Percentiles rank a stretch among this genome's conserved stretches.
These are phyloP conservation scores for Drosophila kepulauana DNA, from an alignment of 1,140 invertebrate species.

Conservation along the genomic window DNA sequence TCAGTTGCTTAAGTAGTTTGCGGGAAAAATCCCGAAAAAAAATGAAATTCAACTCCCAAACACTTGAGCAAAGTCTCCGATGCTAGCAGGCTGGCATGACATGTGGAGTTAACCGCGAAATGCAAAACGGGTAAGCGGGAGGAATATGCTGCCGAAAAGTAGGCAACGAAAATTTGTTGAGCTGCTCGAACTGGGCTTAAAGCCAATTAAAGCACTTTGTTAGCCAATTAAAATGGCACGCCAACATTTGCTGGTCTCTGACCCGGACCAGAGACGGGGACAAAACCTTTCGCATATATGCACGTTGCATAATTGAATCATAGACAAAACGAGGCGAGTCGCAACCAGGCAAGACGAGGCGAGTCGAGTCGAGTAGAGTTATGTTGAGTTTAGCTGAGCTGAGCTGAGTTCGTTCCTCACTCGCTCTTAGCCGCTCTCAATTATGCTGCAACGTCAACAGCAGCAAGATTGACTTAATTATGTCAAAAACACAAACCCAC, in stretches of 20 bases:
- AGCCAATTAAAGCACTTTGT: slow-evolving; percentile 79
- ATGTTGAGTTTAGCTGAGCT: background rate
- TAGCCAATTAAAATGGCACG: slow-evolving; percentile 75
- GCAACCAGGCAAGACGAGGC: slow-evolving; percentile 1
- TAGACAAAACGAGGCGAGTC: slow-evolving; percentile 52
- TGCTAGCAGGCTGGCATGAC: slow-evolving; percentile 8
- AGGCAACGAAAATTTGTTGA: slow-evolving; percentile 26
- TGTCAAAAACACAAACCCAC: slow-evolving; percentile 59
- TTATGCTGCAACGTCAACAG: slow-evolving; percentile 77
- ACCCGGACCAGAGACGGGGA: slow-evolving; percentile 12
- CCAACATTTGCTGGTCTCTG: slow-evolving; percentile 33
- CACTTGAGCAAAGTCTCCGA: slow-evolving; percentile 33
- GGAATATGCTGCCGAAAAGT: slow-evolving; percentile 14
- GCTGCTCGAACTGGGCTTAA: slow-evolving; percentile 37
- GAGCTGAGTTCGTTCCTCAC: slow-evolving; percentile 24
- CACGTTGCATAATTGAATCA: slow-evolving; percentile 72
- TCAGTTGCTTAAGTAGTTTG: slow-evolving; percentile 44
- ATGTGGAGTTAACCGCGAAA: slow-evolving; percentile 12
- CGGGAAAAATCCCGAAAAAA: slow-evolving; percentile 16
- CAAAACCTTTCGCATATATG: slow-evolving; percentile 46
- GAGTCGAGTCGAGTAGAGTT: slow-evolving; percentile 10
- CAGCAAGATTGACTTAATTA: slow-evolving; percentile 79
- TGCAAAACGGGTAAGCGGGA: background rate
- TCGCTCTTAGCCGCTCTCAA: slow-evolving; percentile 66
- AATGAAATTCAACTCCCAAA: slow-evolving; percentile 23